Base-by-base conservation (phyloP, 2,797 vertebrate species). In the Cygnus olor region DNA sequence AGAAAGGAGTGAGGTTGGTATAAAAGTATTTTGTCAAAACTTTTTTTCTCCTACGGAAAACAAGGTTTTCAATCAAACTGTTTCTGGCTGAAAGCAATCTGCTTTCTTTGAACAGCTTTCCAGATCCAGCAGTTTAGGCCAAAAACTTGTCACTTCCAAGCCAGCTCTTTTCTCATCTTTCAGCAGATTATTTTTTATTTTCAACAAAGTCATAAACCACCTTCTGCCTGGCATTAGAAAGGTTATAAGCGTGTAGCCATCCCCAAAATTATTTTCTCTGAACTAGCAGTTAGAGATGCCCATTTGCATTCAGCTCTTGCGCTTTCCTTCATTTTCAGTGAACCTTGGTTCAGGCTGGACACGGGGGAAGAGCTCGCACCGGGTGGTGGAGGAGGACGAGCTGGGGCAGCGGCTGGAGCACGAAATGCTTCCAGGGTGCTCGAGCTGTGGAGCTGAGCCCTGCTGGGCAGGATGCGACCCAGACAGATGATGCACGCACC, bases 161-260 rank as follows among this genome's bases (percentile, higher is more conserved):
- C 72, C 90, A 93, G 85, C 88, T 47, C 61, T 83, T 88, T 71
- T 89, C 90, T 91, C 88, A 24, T 73, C 79, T 71, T 93, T 66
- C 85, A 68, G 68, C 78, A 79, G 79, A 81, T 61, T 53, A 74
- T 61, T 94, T 84, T 71, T 89, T 28, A 34, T 80, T 86, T 81
- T 80, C 79, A 72, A 40, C 91, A 65, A 22, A 84, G 89, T 34
- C 79, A 40, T 11, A 65, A 72, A 65, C 66, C 45, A 0, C 57
- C 74, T 68, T 40, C 63, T 42, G 74, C 71, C 70, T 27, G 76
- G 42, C 81, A 18, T n/a, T 14, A 60, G 66, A 15, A 56, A 21
- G 81, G 65, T 18, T 25, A 17, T 4, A 20, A 38, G 64, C 5
- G 1, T 1, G 25, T 10, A 38, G 69, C 77, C 69, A 58, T 27